Evolutionary conservation across 1,140 invertebrate species (phyloP).

Genomic region (Pseudomyrmex dendroicus): DNA sequence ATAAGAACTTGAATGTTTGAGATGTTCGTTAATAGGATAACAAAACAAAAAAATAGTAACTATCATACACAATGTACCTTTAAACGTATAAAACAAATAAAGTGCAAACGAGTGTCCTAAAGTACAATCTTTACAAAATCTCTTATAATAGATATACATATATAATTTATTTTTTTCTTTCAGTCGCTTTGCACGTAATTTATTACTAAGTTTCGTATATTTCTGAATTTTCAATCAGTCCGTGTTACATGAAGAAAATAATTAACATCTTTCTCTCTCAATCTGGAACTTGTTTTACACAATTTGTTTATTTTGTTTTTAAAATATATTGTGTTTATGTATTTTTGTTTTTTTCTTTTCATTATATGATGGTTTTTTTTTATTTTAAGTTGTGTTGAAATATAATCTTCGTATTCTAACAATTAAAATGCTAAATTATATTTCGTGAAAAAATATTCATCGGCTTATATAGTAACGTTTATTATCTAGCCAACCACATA

Average conservation of each 20-base stretch:
- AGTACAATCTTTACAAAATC: slow-evolving; percentile 43
- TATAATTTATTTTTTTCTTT: slow-evolving; percentile 46
- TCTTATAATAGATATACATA: slow-evolving; percentile 15
- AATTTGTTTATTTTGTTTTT: background rate
- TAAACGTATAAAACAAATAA: slow-evolving; percentile 65
- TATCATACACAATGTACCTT: slow-evolving; percentile 74
- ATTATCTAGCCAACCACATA: slow-evolving; percentile 21
- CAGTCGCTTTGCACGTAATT: slow-evolving; percentile 20
- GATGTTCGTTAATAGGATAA: slow-evolving; percentile 78
- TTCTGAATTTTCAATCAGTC: background rate
- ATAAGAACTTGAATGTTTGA: slow-evolving; percentile 79
- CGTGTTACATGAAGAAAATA: background rate
- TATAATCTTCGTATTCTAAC: slow-evolving; percentile 28
- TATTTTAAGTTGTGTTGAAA: slow-evolving; percentile 2
- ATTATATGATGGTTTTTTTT: slow-evolving; percentile 13
- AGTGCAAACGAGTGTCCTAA: slow-evolving; percentile 60
- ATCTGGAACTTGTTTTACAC: slow-evolving; percentile 8
- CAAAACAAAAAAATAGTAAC: slow-evolving; percentile 68
- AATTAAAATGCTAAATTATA: slow-evolving; percentile 43
- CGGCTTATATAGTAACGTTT: slow-evolving; percentile 39
- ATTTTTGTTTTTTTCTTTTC: background rate
- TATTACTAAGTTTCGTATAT: slow-evolving; percentile 12
- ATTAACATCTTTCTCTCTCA: background rate
- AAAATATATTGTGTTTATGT: slow-evolving; percentile 14
- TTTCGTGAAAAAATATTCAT: slow-evolving; percentile 38